Percentiles rank a stretch among this genome's conserved stretches.
Conservation (phyloP, 2,888 invertebrate genomes). For the Hydrotaea diabolus region DNA sequence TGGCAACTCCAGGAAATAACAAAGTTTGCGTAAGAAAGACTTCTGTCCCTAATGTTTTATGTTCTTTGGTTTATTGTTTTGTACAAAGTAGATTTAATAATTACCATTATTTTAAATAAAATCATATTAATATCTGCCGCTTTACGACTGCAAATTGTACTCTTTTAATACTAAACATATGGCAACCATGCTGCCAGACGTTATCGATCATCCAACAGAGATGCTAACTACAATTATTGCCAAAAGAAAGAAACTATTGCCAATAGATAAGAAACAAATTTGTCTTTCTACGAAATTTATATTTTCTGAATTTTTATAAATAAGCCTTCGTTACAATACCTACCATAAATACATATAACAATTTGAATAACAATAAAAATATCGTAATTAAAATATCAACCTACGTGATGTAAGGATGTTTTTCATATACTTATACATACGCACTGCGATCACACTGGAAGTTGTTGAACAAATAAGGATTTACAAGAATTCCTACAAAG, state of each 20-base stretch:
- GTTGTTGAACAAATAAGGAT: neutral
- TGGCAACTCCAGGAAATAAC: too few species aligned
- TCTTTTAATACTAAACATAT: neutral
- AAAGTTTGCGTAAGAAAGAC: too few species aligned
- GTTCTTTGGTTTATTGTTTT: neutral
- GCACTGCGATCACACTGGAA: neutral
- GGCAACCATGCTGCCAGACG: slow-evolving; percentile 7
- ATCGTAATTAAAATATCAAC: slow-evolving; percentile 13
- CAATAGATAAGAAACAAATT: too few species aligned
- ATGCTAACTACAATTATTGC: too few species aligned
- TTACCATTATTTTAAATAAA: neutral
- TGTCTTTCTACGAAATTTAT: too few species aligned
- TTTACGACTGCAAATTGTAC: too few species aligned
- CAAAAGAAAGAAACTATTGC: too few species aligned
- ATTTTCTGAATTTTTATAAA: neutral
- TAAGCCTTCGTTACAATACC: neutral
- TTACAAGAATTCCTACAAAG: too few species aligned
- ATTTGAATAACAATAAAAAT: neutral
- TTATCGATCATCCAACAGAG: neutral
- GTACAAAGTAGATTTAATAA: neutral
- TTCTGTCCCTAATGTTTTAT: too few species aligned
- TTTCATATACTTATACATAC: neutral
- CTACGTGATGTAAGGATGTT: neutral
- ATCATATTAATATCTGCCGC: too few species aligned
- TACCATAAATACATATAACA: slow-evolving; percentile 26